Evolutionary conservation across 2,888 invertebrate species (phyloP).

Genomic region (Parapristionchus giblindavisi): DNA sequence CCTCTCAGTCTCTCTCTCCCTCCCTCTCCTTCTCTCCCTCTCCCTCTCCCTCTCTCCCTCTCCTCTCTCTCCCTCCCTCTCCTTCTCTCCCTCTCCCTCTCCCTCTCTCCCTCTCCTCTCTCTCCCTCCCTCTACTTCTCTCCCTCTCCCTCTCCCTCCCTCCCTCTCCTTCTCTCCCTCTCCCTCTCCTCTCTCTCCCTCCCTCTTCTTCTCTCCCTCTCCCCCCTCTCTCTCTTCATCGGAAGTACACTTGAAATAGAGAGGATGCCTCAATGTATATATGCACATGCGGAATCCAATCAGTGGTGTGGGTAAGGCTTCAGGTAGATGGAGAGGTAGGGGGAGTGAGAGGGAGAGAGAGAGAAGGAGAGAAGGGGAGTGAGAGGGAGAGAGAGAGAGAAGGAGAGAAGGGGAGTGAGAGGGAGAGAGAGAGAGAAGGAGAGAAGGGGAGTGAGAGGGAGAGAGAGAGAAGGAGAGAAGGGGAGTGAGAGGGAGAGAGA

Average conservation of each 20-base stretch:
- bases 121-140: neutral
- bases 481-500: slow-evolving; percentile 20
- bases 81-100: no score
- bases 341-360: slow-evolving; percentile 3
- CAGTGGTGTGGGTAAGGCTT: no score
- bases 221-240: no score
- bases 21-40: neutral
- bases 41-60: neutral
- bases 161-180: neutral
- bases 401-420: neutral
- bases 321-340: no score
- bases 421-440: neutral
- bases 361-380: neutral
- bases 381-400: slow-evolving; percentile 2
- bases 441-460: neutral
- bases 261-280: no score
- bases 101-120: neutral
- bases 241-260: no score
- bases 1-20: neutral
- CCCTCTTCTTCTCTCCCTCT: neutral
- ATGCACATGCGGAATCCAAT: no score
- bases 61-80: neutral
- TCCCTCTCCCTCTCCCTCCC: neutral
- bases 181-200: neutral
- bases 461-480: slow-evolving; percentile 1